Base-by-base conservation (phyloP, 2,797 vertebrate genomes). In the Spinibarbus caldwelli region DNA sequence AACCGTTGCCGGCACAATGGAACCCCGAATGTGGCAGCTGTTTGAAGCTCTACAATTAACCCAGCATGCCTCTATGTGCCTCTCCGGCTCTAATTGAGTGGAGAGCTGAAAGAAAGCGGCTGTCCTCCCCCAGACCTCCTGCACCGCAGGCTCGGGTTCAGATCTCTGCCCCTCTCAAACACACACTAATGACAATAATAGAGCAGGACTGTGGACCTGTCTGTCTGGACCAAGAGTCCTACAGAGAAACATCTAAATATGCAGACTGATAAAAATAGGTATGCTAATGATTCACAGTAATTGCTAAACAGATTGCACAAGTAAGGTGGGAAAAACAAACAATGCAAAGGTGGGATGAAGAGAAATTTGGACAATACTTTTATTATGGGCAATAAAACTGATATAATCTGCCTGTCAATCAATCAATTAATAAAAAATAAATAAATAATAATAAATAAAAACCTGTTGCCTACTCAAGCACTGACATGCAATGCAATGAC, bases 41-140 rank as follows among this genome's bases (percentile, higher is more conserved):
- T 90, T 91, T 94, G 93, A 93, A 93, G 94, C 93, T 94, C 94
- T 93, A 93, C 95, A 95, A 96, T 96, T 96, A 96, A 96, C 95
- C 94, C 94, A 84, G 93, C 91, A 95, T 95, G 94, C 93, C 93
- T 93, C 93, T 92, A 89, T 92, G 91, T 90, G 90, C 90, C 82
- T 93, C 90, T 79, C 90, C 87, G 90, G 92, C 91, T 95, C 94
- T 94, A 94, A 96, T 94, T 95, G 94, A 94, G 93, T 94, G 94
- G 93, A 87, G 94, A 93, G 92, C 92, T 93, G 94, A 95, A 94
- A 95, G 94, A 94, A 85, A 49, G 93, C 93, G 90, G 90, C 91
- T 92, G 92, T 92, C 93, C 93, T 92, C 79, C 93, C 91, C 91
- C 85, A 91, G 93, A 94, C 93, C 94, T 93, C 93, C 92, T 93